A percentile compares a stretch with the other conserved stretches of the same genome.
Conservation (phyloP, 2,113 vertebrate genomes). For the Gopherus evgoodei region DNA sequence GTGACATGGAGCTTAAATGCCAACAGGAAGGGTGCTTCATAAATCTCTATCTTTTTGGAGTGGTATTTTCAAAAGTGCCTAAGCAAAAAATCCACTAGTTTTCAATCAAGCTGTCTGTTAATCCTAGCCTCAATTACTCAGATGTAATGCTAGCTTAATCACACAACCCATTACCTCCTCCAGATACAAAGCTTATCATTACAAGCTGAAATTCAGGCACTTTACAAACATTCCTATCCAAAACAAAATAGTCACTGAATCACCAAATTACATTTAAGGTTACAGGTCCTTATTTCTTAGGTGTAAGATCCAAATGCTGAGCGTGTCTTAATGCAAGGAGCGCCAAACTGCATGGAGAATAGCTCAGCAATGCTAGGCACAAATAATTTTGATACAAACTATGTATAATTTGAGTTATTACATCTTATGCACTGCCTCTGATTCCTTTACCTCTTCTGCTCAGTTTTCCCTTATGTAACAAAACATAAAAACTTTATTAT, state of each 20-base stretch:
- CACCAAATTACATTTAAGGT: not conserved
- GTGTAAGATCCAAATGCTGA: not conserved
- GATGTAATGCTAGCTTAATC: slow-evolving; percentile 25
- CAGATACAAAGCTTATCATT: not conserved
- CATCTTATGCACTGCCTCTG: not conserved
- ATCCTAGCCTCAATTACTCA: not conserved
- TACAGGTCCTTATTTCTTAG: not conserved
- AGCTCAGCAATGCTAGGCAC: not conserved
- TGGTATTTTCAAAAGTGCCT: not conserved
- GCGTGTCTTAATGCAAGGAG: not conserved
- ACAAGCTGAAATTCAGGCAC: not conserved
- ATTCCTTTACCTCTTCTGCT: not conserved
- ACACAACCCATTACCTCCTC: not conserved
- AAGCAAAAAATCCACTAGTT: not conserved
- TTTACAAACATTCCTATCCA: not conserved
- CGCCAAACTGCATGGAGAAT: not conserved
- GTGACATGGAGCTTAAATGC: not conserved
- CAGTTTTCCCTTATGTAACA: not conserved
- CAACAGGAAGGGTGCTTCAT: not conserved
- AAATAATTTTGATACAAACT: not conserved
- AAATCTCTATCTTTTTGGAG: not conserved
- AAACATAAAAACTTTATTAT: not conserved
- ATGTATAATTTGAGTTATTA: not conserved
- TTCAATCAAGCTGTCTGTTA: not conserved
- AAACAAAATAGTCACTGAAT: not conserved